Conservation (phyloP, 2,888 invertebrate species). For the Masnerella sp. region DNA sequence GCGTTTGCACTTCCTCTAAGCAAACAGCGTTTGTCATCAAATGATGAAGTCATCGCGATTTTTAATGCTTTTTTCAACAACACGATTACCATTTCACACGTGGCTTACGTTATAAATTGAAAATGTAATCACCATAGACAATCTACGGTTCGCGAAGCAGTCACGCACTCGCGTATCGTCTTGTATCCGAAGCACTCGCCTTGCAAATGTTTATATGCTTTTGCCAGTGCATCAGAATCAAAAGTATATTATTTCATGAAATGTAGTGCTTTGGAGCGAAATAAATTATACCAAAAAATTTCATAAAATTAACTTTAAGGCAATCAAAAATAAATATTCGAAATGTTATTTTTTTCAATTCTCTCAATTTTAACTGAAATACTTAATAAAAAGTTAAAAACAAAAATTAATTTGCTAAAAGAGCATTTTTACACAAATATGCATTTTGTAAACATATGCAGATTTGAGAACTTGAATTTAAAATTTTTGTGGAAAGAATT, state of each 20-base stretch:
- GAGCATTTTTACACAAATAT: too few species aligned
- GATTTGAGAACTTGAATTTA: too few species aligned
- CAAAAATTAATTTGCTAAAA: too few species aligned
- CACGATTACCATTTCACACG: slow-evolving; percentile 21
- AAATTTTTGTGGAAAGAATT: too few species aligned
- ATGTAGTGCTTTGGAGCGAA: too few species aligned
- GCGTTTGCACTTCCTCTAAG: not conserved
- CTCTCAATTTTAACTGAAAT: too few species aligned
- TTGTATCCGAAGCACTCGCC: slow-evolving; percentile 21
- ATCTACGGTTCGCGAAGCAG: slow-evolving; percentile 35
- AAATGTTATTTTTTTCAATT: too few species aligned
- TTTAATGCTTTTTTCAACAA: slow-evolving; percentile 9
- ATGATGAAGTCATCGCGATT: slow-evolving; percentile 26
- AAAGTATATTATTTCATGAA: slow-evolving; percentile 6
- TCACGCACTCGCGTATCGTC: slow-evolving; percentile 38
- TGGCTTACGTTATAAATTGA: slow-evolving; percentile 31
- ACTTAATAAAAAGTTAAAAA: too few species aligned
- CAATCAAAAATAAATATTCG: too few species aligned
- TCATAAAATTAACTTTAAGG: too few species aligned
- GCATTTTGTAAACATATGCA: too few species aligned
- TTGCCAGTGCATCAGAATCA: slow-evolving; percentile 10
- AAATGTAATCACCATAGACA: slow-evolving; percentile 27
- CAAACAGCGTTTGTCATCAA: slow-evolving; percentile 15
- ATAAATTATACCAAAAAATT: too few species aligned
- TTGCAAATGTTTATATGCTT: slow-evolving; percentile 31